phyloP scores from a whole-genome alignment of 92 coral and sea anemone species.

The Epizoanthus ramosus region DNA sequence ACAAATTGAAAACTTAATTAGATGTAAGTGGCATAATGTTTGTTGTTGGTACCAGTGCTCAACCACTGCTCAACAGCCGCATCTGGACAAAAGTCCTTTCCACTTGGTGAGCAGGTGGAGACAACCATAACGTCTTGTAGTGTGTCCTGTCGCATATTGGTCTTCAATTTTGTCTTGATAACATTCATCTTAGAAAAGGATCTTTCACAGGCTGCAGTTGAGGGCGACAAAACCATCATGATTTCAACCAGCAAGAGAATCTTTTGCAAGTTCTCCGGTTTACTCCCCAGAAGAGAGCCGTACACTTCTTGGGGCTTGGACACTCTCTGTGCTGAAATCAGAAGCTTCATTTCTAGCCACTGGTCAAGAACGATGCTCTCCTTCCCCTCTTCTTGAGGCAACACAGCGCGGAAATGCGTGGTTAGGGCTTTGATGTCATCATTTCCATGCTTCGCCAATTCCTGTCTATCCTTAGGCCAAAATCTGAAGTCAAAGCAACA shows the following conservation, averaged over 20 bases:
- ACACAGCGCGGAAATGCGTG: background rate
- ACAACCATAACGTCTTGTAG: conserved; percentile 26
- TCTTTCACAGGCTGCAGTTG: conserved; percentile 12
- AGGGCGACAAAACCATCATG: conserved; percentile 18
- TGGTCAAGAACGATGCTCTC: conserved; percentile 10
- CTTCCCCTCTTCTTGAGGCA: conserved; percentile 1
- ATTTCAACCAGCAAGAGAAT: conserved; percentile 11
- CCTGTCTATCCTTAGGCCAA: conserved; percentile 21
- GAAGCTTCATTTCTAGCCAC: conserved; percentile 26
- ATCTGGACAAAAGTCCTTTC: conserved; percentile 12
- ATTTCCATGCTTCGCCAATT: conserved; percentile 18
- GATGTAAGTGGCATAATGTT: conserved; percentile 11
- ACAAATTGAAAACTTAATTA: too few species aligned
- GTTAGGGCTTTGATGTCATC: background rate
- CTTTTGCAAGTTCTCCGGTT: background rate
- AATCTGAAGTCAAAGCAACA: conserved; percentile 30
- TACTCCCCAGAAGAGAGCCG: conserved; percentile 20
- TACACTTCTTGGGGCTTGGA: conserved; percentile 5
- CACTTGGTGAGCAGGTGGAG: conserved; percentile 17
- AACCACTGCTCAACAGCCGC: background rate
- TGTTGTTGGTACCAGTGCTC: conserved; percentile 11
- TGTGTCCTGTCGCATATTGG: conserved; percentile 7
- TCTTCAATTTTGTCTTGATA: conserved; percentile 16
- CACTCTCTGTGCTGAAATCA: background rate
- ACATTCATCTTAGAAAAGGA: conserved; percentile 13